Evolutionary conservation across 2,888 invertebrate genomes (phyloP).

Genomic region (Brachylomia viminalis): DNA sequence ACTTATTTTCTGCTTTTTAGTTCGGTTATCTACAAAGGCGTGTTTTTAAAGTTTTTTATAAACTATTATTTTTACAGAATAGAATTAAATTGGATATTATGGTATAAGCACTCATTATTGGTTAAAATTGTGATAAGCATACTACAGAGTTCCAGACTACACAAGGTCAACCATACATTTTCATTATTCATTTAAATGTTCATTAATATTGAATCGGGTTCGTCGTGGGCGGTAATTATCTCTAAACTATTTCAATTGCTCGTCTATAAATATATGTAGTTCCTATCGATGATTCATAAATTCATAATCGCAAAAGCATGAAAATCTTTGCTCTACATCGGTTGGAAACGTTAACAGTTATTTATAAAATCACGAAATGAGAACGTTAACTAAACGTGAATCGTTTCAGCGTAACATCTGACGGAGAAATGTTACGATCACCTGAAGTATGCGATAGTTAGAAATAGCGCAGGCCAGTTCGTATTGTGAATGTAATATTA

Average conservation of each 20-base stretch:
- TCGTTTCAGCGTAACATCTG: conserved; percentile 31
- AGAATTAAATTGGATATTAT: neutral
- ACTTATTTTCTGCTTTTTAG: too few species aligned
- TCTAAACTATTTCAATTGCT: conserved; percentile 58
- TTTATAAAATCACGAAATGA: conserved; percentile 35
- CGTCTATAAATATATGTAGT: conserved; percentile 52
- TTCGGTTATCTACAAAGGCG: too few species aligned
- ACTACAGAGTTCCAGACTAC: neutral
- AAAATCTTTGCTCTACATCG: conserved; percentile 39
- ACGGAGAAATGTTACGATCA: conserved; percentile 24
- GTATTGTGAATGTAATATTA: conserved; percentile 34
- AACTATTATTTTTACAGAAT: neutral
- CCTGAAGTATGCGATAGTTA: conserved; percentile 36
- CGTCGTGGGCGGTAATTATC: conserved; percentile 73
- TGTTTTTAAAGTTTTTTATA: too few species aligned
- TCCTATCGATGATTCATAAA: conserved; percentile 54
- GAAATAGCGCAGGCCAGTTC: conserved; percentile 29
- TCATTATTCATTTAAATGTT: conserved; percentile 64
- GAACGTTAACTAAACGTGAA: conserved; percentile 32
- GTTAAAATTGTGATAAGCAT: conserved; percentile 43
- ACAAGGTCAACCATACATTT: conserved; percentile 54
- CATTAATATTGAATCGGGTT: conserved; percentile 64
- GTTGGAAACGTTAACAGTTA: conserved; percentile 37
- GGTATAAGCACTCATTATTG: conserved; percentile 37
- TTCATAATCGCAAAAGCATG: conserved; percentile 43